Conservation (phyloP, 1,140 invertebrate species). For the Druon quercuslanigerum region DNA sequence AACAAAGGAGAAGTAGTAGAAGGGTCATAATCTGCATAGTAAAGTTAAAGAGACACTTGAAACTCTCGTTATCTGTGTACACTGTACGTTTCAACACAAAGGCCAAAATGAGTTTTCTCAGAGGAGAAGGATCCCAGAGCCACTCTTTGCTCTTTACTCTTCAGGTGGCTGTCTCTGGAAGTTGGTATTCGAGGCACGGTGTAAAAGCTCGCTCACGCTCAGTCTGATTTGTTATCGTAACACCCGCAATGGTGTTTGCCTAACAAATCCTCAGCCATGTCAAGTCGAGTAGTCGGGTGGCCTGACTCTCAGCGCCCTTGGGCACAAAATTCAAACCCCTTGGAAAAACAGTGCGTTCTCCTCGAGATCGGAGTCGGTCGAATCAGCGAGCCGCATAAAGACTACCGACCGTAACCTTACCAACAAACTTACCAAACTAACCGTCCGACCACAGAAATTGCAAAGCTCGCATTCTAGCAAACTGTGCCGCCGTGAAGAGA, state of each 20-base stretch:
- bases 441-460: conserved; percentile 36
- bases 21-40: neutral
- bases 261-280: conserved; percentile 60
- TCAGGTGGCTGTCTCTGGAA: conserved; percentile 23
- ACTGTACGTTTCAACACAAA: neutral
- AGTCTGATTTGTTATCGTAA: conserved; percentile 60
- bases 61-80: neutral
- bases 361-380: neutral
- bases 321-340: conserved; percentile 49
- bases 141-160: neutral
- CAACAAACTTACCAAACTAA: conserved; percentile 8
- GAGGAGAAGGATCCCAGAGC: neutral
- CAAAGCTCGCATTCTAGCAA: conserved; percentile 53
- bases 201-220: conserved; percentile 43
- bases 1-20: neutral
- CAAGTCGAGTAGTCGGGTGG: conserved; percentile 28
- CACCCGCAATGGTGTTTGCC: conserved; percentile 57
- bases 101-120: neutral
- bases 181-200: conserved; percentile 25
- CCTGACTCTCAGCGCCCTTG: conserved; percentile 34
- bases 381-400: neutral
- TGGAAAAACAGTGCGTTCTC: conserved; percentile 52
- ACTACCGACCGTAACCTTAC: neutral
- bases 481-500: conserved; percentile 41
- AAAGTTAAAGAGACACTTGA: neutral